Conservation (phyloP, 2,888 invertebrate species). For the Sesamia inferens region DNA sequence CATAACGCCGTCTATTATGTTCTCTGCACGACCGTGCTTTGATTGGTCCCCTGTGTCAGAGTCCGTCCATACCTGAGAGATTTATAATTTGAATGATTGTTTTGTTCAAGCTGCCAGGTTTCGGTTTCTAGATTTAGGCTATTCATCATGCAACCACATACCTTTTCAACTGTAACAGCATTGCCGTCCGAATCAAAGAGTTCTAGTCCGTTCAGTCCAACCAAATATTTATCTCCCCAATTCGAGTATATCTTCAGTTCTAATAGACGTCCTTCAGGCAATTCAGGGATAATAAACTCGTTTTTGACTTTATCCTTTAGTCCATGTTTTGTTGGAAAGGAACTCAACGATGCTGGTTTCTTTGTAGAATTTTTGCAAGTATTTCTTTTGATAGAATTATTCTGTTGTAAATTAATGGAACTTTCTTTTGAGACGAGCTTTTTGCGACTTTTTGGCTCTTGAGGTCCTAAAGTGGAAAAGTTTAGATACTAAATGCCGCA, state of each 20-base stretch:
- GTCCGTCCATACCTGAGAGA: constrained; percentile 91
- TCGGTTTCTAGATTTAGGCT: too few relatives aligned
- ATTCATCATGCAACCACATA: constrained; percentile 65
- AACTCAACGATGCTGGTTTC: constrained; percentile 72
- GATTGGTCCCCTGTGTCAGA: constrained; percentile 87
- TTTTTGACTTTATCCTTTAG: constrained; percentile 74
- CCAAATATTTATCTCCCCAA: constrained; percentile 95
- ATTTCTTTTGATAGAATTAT: constrained; percentile 63
- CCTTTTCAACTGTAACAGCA: constrained; percentile 90
- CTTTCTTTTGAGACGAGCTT: constrained; percentile 67
- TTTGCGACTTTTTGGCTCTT: constrained; percentile 69
- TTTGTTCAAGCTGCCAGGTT: not conserved
- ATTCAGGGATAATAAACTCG: constrained; percentile 93
- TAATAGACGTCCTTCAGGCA: constrained; percentile 92
- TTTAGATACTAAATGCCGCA: not conserved
- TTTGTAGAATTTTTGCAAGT: constrained; percentile 71
- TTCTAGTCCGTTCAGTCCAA: constrained; percentile 95
- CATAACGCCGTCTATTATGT: constrained; percentile 93
- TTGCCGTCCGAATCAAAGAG: constrained; percentile 92
- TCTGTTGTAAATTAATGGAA: constrained; percentile 61
- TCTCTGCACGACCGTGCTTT: constrained; percentile 90
- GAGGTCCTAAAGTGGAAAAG: constrained; percentile 64
- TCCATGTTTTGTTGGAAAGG: constrained; percentile 69
- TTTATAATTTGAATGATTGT: not conserved
- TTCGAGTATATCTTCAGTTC: constrained; percentile 92